Base-by-base conservation (phyloP, 2,888 invertebrate species). In the Antitype chi region DNA sequence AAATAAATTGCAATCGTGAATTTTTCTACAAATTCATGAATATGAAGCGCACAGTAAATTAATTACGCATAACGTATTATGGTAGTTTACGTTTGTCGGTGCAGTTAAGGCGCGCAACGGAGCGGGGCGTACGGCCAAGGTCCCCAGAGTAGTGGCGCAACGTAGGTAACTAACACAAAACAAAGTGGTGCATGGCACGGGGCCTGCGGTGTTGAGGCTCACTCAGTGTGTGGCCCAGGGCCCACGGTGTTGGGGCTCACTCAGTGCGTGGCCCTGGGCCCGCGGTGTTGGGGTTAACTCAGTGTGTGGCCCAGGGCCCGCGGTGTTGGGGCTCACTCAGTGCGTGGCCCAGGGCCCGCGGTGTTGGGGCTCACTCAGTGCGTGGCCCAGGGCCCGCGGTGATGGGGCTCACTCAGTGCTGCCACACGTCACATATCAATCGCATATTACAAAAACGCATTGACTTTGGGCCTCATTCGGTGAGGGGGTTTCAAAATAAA, bases 61-160 rank as follows among this genome's bases (percentile, higher is more conserved):
- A 82, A 86, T 76, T 52, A 57, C 72, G 59, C 84, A 74, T 66
- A 66, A 77, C 75, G 59, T 55, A 9, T 59, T 23, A 13, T 11
- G 55, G 72, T 49, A 25, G 59, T 49, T 57, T 75, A 71, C 62
- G 66, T 85, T 70, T 57, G 72, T 53, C 63, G 72, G 75, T 70
- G 76, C 70, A 81, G 74, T 78, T 82, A 84, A 55, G 64, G 78
- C 66, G 84, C 57, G 70, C 90, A 86, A 79, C 85, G 76, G 89
- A 90, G 90, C 93, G 90, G 81, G 73, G 87, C 88, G 87, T 89
- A 90, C 85, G 88, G 92, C 87, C 92, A 92, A 91, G 91, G 90
- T 80, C 84, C 74, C 74, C 66, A n/a, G 11, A 53, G 43, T n/a
- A 53, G 17, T 49, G 49, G 66, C 20, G 28, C 15, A 28, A 28